Evolutionary conservation across 2,113 vertebrate species (phyloP), one percentile per base, ranked within the genome.

Genomic region (Bambusicola thoracicus): DNA sequence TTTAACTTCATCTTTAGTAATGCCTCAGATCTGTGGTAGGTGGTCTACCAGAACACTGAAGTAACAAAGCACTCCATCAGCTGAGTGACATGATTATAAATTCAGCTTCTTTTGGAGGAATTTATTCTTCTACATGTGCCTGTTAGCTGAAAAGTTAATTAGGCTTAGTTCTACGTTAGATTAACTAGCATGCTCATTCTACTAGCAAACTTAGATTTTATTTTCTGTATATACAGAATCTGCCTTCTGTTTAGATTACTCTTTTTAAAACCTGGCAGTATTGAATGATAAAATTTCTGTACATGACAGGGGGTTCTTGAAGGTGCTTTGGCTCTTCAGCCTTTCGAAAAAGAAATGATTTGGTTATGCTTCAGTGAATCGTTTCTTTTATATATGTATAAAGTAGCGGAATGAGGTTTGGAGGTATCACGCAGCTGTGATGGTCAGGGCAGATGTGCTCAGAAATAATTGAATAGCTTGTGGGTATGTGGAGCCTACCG

Each of bases 211-310:
- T 89, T 36, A 13, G 48, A 19, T 74, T 78, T 66, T 48, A 22
- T 78, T 67, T 91, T 91, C n/a, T 74, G 8, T 51, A 13, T 66
- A 81, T 90, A 25, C 70, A 89, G 34, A 22, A 27, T 15, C 18
- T 41, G 3, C 18, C 2, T 53, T 61, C 13, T 56, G 4, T 49
- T 74, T 55, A n/a, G 59, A 41, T 75, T 14, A 16, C 22, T 29
- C 51, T 85, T 63, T 29, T 40, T 63, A 25, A 77, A 72, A 30
- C 1, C 0, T 13, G 32, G 30, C 29, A 32, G 21, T 76, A 8
- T 4, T 40, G 25, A 73, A 40, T 25, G 8, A 63, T 70, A 18
- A 77, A 46, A n/a, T 63, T 63, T 5, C 36, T 61, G 16, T 69
- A 36, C 4, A 2, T 40, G 32, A 20, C 58, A 24, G 17, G 19